These are phyloP conservation scores for Erynnis tages DNA, from an alignment of 2,888 invertebrate species.

Conservation along the genomic window DNA sequence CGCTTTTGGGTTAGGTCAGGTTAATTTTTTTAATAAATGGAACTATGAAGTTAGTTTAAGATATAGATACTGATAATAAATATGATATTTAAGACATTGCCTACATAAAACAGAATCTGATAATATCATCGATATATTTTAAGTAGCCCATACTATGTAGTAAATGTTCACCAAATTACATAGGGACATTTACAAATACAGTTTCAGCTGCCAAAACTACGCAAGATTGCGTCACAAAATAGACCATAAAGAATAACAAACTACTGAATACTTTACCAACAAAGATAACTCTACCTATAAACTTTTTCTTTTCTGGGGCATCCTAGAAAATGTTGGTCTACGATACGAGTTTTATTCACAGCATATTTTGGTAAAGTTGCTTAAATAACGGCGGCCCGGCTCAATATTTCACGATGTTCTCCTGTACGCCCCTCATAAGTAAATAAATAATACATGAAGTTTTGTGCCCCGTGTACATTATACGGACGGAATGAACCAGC, in stretches of 20 bases:
- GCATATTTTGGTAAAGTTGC: conserved; percentile 35
- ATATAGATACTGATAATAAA: no score
- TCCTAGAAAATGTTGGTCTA: conserved; percentile 17
- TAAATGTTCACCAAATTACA: no score
- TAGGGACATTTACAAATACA: background rate
- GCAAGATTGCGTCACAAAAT: background rate
- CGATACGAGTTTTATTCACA: conserved; percentile 22
- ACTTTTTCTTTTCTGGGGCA: conserved; percentile 3
- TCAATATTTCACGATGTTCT: conserved; percentile 39
- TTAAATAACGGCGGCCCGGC: conserved; percentile 35
- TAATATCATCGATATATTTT: no score
- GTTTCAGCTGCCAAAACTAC: background rate
- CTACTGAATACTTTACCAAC: conserved; percentile 7
- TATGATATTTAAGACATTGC: no score
- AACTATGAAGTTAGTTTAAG: no score
- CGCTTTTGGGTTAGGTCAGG: no score
- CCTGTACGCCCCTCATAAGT: conserved; percentile 33
- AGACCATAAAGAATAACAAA: conserved; percentile 14
- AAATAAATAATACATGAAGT: conserved; percentile 39
- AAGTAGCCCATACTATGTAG: no score
- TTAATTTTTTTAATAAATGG: no score
- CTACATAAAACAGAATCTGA: no score
- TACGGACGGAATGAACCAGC: conserved; percentile 15
- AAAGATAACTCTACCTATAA: conserved; percentile 8
- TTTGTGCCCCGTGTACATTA: conserved; percentile 20